These are phyloP conservation scores for Malurus leucopterus DNA, from an alignment of 2,797 vertebrate genomes.

Conservation along the genomic window DNA sequence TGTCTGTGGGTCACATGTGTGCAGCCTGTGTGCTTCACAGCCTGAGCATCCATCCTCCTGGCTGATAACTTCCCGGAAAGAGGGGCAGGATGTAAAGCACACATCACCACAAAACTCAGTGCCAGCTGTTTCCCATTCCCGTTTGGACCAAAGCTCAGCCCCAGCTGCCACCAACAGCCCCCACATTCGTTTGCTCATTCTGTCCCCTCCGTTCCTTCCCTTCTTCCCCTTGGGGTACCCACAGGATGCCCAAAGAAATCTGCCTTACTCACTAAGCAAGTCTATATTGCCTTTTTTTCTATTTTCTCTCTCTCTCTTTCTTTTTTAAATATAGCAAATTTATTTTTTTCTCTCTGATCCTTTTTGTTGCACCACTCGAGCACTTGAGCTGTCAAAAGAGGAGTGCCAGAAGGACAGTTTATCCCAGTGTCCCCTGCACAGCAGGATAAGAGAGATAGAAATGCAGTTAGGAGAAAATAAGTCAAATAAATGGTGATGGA, in stretches of 20 bases:
- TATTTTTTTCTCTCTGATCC: not conserved
- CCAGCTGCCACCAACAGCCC: not conserved
- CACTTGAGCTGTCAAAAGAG: not conserved
- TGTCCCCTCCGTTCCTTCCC: not conserved
- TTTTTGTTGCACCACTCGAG: not conserved
- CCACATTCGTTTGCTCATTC: not conserved
- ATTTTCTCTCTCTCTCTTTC: not conserved
- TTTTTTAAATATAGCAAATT: not conserved
- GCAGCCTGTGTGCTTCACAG: not conserved
- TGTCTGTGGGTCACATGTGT: not conserved
- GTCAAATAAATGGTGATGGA: not conserved
- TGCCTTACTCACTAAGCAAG: not conserved
- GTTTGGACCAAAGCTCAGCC: not conserved
- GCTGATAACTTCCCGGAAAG: not conserved
- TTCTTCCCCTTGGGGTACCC: not conserved
- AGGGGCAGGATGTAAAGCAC: not conserved
- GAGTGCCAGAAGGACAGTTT: not conserved
- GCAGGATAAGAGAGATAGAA: not conserved
- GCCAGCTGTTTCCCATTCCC: not conserved
- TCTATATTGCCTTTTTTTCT: not conserved
- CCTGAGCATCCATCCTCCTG: not conserved
- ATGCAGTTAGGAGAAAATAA: not conserved
- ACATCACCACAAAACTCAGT: rapidly evolving
- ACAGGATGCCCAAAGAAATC: not conserved
- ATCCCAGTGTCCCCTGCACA: not conserved